Base-by-base conservation (phyloP, 2,797 vertebrate genomes). In the Phataginus tricuspis region DNA sequence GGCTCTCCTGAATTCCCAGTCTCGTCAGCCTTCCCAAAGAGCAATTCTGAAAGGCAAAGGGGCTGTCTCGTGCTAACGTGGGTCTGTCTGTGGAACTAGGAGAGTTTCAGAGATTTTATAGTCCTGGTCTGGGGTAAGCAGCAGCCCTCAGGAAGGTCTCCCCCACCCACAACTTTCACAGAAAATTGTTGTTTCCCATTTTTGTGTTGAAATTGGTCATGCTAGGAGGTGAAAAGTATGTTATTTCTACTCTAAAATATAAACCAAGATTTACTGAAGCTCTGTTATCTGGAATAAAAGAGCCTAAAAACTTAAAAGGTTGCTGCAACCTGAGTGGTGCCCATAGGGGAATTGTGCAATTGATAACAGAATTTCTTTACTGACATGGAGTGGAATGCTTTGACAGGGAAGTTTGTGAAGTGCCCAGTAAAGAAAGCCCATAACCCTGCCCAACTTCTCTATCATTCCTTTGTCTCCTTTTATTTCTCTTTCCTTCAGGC, bases 161-260 rank as follows among this genome's bases (percentile, higher is more conserved):
- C 80, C 37, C 31, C 34, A 63, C 18, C 25, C 31, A 55, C 55
- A 92, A 25, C 29, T 72, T 71, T 39, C 12, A 71, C 77, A 69
- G 37, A 55, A 72, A 83, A 31, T 69, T 45, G 19, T 63, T 64
- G 69, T 61, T 91, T 72, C 37, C 45, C 53, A 39, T 55, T 71
- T 82, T 79, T 63, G 69, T 39, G 49, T 42, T 72, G 27, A 78
- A 72, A 72, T 34, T 53, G 31, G 39, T 72, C 27, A 85, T 19
- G 19, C 55, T 85, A 66, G 66, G 66, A 79, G 4, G 53, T 82
- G 59, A 61, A 61, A 74, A 39, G 21, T 25, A 49, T 31, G 69
- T 42, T 78, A 51, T 72, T 74, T 89, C 42, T 85, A 25, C 34
- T 88, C 78, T 72, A 84, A 92, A 94, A 83, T 84, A 37, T 19